Conservation (phyloP, 2,113 vertebrate genomes). For the Felis chaus region DNA sequence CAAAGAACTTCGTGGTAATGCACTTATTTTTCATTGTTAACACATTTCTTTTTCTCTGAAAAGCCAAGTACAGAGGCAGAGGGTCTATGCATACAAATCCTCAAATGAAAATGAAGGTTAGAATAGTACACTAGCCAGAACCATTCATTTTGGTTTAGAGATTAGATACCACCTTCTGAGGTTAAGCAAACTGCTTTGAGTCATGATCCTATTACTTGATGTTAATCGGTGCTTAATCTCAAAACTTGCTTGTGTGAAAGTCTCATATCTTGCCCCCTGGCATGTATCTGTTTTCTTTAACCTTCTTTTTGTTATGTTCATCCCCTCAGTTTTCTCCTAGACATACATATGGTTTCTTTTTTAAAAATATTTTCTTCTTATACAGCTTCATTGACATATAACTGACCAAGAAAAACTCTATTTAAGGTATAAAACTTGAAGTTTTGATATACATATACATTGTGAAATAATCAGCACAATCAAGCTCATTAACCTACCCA, state of each 20-base stretch:
- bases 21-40: slow-evolving; percentile 23
- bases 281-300: background rate
- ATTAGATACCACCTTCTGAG: background rate
- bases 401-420: background rate
- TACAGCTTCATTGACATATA: background rate
- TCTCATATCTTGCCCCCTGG: background rate
- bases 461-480: background rate
- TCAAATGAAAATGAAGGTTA: background rate
- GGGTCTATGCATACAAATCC: background rate
- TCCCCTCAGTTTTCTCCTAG: background rate
- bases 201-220: background rate
- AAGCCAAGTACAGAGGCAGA: background rate
- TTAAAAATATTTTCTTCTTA: background rate
- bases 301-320: background rate
- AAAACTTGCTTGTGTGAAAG: background rate
- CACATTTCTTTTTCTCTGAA: background rate
- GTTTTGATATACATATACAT: background rate
- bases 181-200: background rate
- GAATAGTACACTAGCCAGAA: background rate
- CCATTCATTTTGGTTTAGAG: background rate
- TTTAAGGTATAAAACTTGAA: background rate
- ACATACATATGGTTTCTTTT: background rate
- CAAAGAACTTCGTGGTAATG: background rate
- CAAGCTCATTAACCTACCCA: background rate
- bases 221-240: background rate